Percentiles rank a stretch among this genome's conserved stretches.
Conservation (phyloP, 2,888 invertebrate species). For the Nebria salina region DNA sequence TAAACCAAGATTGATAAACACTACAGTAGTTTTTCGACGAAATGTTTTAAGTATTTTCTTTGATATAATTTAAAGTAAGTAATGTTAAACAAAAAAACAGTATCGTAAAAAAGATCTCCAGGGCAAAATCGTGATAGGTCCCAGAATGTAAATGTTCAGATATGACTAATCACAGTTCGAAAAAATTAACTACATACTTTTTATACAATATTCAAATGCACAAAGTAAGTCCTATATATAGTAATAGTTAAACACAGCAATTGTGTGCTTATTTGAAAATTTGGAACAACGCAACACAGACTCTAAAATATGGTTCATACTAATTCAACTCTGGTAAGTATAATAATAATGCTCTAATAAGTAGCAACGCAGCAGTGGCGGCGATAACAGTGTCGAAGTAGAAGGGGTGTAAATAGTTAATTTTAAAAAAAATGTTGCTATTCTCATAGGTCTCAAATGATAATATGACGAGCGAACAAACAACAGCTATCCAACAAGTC, state of each 20-base stretch:
- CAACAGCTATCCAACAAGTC: slow-evolving; percentile 13
- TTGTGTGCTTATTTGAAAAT: slow-evolving; percentile 27
- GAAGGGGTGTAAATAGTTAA: not conserved
- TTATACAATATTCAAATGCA: slow-evolving; percentile 45
- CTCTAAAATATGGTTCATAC: slow-evolving; percentile 21
- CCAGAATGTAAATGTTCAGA: slow-evolving; percentile 49
- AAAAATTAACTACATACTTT: slow-evolving; percentile 42
- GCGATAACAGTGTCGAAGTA: slow-evolving; percentile 8
- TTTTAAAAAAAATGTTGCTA: not conserved
- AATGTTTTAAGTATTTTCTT: slow-evolving; percentile 1
- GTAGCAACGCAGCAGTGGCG: slow-evolving; percentile 33
- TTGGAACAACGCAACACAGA: slow-evolving; percentile 38
- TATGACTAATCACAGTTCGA: slow-evolving; percentile 56
- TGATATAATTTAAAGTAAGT: not conserved
- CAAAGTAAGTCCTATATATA: slow-evolving; percentile 20
- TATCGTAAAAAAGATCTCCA: slow-evolving; percentile 28
- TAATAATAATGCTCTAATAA: slow-evolving; percentile 20
- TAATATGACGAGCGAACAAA: not conserved
- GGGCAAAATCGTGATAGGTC: slow-evolving; percentile 41
- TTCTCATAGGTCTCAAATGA: slow-evolving; percentile 8
- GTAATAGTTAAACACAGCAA: slow-evolving; percentile 20
- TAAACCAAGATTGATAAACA: not conserved
- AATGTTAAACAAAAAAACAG: slow-evolving; percentile 7
- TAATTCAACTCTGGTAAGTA: not conserved
- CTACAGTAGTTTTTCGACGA: not conserved